Evolutionary conservation across 2,888 invertebrate genomes (phyloP).

Genomic region (Andrena dorsata): DNA sequence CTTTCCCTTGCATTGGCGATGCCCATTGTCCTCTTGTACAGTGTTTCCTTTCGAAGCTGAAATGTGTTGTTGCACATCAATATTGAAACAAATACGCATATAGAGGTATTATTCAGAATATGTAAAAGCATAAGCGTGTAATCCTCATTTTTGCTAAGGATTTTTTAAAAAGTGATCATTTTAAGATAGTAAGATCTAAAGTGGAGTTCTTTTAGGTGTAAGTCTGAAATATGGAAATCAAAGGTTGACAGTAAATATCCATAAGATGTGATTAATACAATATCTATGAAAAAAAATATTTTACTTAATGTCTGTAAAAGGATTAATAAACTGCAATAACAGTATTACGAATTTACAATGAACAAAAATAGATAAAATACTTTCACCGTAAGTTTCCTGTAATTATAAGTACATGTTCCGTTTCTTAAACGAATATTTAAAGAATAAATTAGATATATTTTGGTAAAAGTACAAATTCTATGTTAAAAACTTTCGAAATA

Average conservation of each 20-base stretch:
- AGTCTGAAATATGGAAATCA: neutral
- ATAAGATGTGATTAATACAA: neutral
- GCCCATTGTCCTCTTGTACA: constrained; percentile 11
- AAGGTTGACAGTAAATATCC: neutral
- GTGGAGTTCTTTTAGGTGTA: constrained; percentile 1
- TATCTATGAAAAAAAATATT: constrained; percentile 3
- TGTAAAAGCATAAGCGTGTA: neutral
- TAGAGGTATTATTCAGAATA: neutral
- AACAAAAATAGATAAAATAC: neutral
- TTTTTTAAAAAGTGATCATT: neutral
- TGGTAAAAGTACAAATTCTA: neutral
- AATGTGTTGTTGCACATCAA: neutral
- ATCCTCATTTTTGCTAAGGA: neutral
- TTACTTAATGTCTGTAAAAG: constrained; percentile 2
- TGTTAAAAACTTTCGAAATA: neutral
- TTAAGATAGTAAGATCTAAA: neutral
- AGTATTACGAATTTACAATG: neutral
- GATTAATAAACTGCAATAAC: constrained; percentile 1
- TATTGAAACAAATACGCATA: neutral
- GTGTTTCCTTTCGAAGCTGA: constrained; percentile 1
- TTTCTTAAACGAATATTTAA: neutral
- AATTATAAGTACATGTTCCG: neutral
- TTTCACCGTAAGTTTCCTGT: neutral
- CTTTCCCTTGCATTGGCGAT: constrained; percentile 14
- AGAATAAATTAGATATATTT: neutral